phyloP scores from a whole-genome alignment of 1,140 invertebrate species.

The Sarcophaga peregrina region DNA sequence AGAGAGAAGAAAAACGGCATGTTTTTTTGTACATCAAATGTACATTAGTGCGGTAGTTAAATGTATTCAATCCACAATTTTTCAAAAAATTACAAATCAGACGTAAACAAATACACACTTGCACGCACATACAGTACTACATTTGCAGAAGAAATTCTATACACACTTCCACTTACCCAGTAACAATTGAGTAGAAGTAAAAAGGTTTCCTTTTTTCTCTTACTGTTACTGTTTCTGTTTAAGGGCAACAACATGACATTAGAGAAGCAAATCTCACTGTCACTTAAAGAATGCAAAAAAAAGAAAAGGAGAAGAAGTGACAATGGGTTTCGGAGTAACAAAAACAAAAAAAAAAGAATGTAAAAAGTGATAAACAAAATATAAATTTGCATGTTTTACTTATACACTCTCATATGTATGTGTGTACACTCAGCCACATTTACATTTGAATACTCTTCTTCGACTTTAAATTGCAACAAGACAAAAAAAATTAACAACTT shows the following conservation, averaged over 20 bases:
- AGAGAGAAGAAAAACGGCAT: slow-evolving; percentile 49
- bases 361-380: not conserved
- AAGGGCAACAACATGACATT: not conserved
- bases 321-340: not conserved
- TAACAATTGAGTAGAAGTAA: not conserved
- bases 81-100: slow-evolving; percentile 6
- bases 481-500: too few species aligned
- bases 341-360: not conserved
- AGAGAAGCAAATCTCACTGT: not conserved
- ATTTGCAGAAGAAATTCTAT: too few species aligned
- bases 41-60: slow-evolving; percentile 61
- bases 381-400: too few species aligned
- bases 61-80: slow-evolving; percentile 50
- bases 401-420: too few species aligned
- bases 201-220: not conserved
- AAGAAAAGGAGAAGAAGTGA: not conserved
- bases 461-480: too few species aligned
- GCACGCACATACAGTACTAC: not conserved
- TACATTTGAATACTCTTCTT: too few species aligned
- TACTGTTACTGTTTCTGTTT: not conserved
- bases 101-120: not conserved
- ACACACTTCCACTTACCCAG: too few species aligned
- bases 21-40: slow-evolving; percentile 54
- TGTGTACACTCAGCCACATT: too few species aligned
- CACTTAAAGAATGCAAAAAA: not conserved